Evolutionary conservation across 1,140 invertebrate species (phyloP).

Genomic region (Tetragonula clypearis): DNA sequence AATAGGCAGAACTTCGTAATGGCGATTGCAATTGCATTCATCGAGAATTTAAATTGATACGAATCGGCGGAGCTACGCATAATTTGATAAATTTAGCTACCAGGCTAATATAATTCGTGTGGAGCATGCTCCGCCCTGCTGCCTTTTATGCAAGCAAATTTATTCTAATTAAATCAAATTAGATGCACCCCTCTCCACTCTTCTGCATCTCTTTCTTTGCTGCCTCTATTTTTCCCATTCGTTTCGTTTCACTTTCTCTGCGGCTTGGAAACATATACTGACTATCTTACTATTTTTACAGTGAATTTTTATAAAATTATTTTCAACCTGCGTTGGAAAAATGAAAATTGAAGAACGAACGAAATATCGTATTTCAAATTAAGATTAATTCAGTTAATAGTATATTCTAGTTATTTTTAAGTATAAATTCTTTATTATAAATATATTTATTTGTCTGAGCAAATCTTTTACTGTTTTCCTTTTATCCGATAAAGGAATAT

Average conservation of each 20-base stretch:
- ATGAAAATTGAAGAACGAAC: neutral
- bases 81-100: slow-evolving; percentile 77
- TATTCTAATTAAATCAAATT: slow-evolving; percentile 79
- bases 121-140: slow-evolving; percentile 65
- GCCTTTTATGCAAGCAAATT: slow-evolving; percentile 74
- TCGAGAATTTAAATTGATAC: neutral
- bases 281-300: neutral
- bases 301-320: neutral
- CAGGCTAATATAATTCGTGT: slow-evolving; percentile 72
- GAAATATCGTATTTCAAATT: no score
- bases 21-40: neutral
- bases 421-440: no score
- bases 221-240: neutral
- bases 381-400: no score
- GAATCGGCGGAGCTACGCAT: slow-evolving; percentile 67
- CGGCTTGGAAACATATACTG: neutral
- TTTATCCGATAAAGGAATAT: no score
- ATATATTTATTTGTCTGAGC: no score
- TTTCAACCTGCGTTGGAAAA: no score
- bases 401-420: no score
- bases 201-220: slow-evolving; percentile 8
- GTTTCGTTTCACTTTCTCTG: slow-evolving; percentile 5
- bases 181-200: slow-evolving; percentile 66
- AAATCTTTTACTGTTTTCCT: no score
- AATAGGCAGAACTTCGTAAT: no score